Base-by-base conservation (phyloP, 2,797 vertebrate species). In the Zalophus californianus region DNA sequence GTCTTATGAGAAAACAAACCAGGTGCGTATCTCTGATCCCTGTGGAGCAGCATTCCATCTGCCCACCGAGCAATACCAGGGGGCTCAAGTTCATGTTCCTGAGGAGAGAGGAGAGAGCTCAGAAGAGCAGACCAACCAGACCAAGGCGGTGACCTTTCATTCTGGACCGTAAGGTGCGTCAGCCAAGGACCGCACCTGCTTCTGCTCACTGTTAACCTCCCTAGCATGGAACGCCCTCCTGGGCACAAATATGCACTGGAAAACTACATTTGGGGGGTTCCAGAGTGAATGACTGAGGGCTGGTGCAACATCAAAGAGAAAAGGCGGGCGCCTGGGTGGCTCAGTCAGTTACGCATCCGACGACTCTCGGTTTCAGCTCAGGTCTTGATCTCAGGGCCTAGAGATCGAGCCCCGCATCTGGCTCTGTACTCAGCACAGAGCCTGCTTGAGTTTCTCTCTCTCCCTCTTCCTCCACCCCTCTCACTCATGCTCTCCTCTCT, bases 121-220 rank as follows among this genome's bases (percentile, higher is more conserved):
- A 35, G 13, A 14, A 15, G 25, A 48, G 7, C 3, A 35, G 38
- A 29, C 72, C 44, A 35, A 10, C 21, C n/a, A 48, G 41, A 35
- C 38, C 23, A 29, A 54, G 7, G 62, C 13, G 62, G 50, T 0
- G 1, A 2, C 1, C 41, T 13, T 38, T 58, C 32, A 35, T 7
- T 7, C 60, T 48, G 6, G 29, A 7, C 13, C 1, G 2, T 5
- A 12, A 35, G 3, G 23, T 29, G 1, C 38, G 1, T 4, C 16
- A 35, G 2, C 15, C 32, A 29, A 35, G 15, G 38, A 7, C 32
- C 2, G 8, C 0, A 7, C 21, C 32, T 44, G 60, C 23, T 11
- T 52, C 35, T 25, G 9, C n/a, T 23, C 75, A 7, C 27, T 7
- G 0, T 41, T n/a, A 23, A 13, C n/a, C 86, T 73, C 32, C 41